These are phyloP conservation scores for Macquaria ambigua DNA, from an alignment of 2,113 vertebrate genomes.

Conservation along the genomic window DNA sequence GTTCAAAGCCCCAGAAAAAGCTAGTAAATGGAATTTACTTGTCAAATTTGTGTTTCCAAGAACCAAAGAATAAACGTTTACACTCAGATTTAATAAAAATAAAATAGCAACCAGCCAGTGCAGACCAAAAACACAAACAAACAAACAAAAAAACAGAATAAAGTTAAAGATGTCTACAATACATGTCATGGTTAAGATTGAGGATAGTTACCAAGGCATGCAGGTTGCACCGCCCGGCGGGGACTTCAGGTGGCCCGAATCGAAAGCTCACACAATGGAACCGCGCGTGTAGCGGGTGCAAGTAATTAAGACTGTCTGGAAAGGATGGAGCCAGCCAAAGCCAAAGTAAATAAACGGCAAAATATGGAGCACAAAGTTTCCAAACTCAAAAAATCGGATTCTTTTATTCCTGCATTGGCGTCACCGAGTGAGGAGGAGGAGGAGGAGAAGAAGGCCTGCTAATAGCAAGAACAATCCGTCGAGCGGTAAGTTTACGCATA, in stretches of 20 bases:
- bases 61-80: not conserved
- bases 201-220: not conserved
- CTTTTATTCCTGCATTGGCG: not conserved
- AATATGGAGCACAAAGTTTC: not conserved
- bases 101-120: too few relatives aligned
- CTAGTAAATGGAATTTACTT: not conserved
- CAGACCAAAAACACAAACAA: not conserved
- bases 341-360: not conserved
- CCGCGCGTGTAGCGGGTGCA: not conserved
- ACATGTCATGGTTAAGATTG: not conserved
- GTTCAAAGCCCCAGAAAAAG: not conserved
- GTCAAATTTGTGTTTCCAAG: not conserved
- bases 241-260: accelerated
- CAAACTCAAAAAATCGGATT: not conserved
- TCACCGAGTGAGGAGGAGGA: not conserved
- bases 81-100: not conserved
- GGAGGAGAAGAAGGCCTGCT: not conserved
- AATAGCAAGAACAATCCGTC: not conserved
- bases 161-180: not conserved
- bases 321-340: not conserved
- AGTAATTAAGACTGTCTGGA: not conserved
- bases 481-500: not conserved
- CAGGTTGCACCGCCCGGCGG: not conserved
- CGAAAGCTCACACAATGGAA: not conserved
- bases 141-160: not conserved